phyloP scores from a whole-genome alignment of 2,797 vertebrate genomes.

The Sebastolobus alascanus region DNA sequence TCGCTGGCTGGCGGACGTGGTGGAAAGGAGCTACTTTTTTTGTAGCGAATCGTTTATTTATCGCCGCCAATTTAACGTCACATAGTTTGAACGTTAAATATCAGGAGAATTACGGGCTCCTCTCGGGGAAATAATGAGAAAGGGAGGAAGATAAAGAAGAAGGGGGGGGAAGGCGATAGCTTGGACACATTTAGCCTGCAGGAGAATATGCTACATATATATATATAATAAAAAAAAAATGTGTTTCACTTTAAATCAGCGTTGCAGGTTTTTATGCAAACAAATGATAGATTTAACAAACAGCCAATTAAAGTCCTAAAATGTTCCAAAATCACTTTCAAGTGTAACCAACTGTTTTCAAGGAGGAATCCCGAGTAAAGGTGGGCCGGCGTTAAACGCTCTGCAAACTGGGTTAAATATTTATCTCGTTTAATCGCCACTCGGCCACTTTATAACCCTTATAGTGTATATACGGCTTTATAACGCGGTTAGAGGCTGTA shows the following conservation, averaged over 20 bases:
- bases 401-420: slow-evolving; percentile 65
- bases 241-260: slow-evolving; percentile 69
- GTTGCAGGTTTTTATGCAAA: slow-evolving; percentile 71
- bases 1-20: slow-evolving; percentile 27
- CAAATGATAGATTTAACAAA: slow-evolving; percentile 84
- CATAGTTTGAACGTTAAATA: slow-evolving; percentile 68
- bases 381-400: slow-evolving; percentile 76
- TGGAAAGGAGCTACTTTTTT: slow-evolving; percentile 56
- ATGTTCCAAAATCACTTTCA: slow-evolving; percentile 85
- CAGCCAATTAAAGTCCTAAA: slow-evolving; percentile 86
- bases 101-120: slow-evolving; percentile 59
- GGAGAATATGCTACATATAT: slow-evolving; percentile 42
- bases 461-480: slow-evolving; percentile 32
- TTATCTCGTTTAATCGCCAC: slow-evolving; percentile 9
- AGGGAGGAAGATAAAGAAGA: slow-evolving; percentile 63
- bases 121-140: slow-evolving; percentile 62
- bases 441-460: slow-evolving; percentile 19
- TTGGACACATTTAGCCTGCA: slow-evolving; percentile 62
- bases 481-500: slow-evolving; percentile 31
- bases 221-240: background rate
- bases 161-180: slow-evolving; percentile 52
- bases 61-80: slow-evolving; percentile 42
- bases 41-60: slow-evolving; percentile 43
- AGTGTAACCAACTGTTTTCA: slow-evolving; percentile 86
- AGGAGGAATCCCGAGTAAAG: slow-evolving; percentile 84